Conservation (phyloP, 2,888 invertebrate species). For the Neocrepidodera transversa region DNA sequence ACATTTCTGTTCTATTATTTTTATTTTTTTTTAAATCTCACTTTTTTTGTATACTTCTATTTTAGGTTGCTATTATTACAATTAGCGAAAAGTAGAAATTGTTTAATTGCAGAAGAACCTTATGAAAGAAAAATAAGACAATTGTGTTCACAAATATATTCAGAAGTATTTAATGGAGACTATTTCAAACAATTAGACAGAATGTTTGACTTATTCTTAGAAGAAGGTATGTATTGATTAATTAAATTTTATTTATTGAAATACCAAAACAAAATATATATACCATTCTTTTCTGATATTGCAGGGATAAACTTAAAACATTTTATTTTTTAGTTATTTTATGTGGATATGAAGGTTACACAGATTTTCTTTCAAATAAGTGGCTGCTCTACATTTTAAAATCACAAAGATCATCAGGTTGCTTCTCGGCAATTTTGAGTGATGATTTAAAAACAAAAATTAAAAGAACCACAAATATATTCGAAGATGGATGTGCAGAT, state of each 20-base stretch:
- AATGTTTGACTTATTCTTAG: conserved; percentile 48
- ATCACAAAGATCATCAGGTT: conserved; percentile 45
- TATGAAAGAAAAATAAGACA: conserved; percentile 36
- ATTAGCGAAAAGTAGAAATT: conserved; percentile 43
- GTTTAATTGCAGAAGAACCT: conserved; percentile 30
- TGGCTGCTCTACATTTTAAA: conserved; percentile 47
- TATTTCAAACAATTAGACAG: conserved; percentile 37
- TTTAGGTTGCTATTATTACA: conserved; percentile 45
- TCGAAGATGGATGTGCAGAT: conserved; percentile 49
- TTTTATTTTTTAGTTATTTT: conserved; percentile 44
- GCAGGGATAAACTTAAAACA: neutral
- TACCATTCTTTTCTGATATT: too few species aligned
- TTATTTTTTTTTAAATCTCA: too few species aligned
- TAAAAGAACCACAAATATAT: conserved; percentile 41
- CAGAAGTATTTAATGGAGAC: conserved; percentile 40
- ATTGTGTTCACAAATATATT: conserved; percentile 43
- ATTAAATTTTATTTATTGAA: neutral
- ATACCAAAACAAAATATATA: too few species aligned
- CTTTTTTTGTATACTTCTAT: too few species aligned
- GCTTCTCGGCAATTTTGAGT: conserved; percentile 41
- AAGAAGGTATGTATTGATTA: conserved; percentile 42
- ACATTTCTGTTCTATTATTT: too few species aligned
- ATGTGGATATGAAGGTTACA: conserved; percentile 50
- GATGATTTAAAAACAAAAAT: conserved; percentile 40
- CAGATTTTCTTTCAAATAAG: conserved; percentile 44